These are phyloP conservation scores for Aldrovandia affinis DNA, from an alignment of 2,797 vertebrate species.

Conservation along the genomic window DNA sequence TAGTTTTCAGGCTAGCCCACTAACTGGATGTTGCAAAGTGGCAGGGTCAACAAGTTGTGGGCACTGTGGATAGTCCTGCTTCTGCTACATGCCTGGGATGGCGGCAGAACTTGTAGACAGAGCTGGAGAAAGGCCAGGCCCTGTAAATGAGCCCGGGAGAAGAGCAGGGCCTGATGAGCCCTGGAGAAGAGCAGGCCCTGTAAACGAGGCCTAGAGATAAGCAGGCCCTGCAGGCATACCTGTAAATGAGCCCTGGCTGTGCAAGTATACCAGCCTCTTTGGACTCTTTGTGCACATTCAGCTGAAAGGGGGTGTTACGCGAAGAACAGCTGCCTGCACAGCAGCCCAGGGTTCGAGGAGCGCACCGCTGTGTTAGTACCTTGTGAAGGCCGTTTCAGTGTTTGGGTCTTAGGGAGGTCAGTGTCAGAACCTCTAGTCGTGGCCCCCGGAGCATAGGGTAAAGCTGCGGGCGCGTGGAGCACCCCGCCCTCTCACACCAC, in stretches of 20 bases:
- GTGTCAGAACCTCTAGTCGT: slow-evolving; percentile 76
- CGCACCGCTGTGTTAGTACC: slow-evolving; percentile 73
- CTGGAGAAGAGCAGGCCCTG: too few relatives aligned
- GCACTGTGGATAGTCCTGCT: neutral
- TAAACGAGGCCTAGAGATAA: too few relatives aligned
- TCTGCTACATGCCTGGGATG: neutral
- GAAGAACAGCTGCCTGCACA: slow-evolving; percentile 59
- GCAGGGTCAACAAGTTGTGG: too few relatives aligned
- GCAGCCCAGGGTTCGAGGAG: slow-evolving; percentile 72
- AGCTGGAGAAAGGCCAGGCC: neutral
- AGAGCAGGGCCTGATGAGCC: too few relatives aligned
- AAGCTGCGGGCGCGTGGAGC: slow-evolving; percentile 65
- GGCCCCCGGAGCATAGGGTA: slow-evolving; percentile 72
- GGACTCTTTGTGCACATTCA: slow-evolving; percentile 44
- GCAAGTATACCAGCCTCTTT: neutral
- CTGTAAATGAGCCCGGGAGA: neutral
- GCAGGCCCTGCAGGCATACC: too few relatives aligned
- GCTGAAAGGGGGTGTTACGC: slow-evolving; percentile 44
- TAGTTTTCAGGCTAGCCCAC: neutral
- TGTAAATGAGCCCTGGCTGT: neutral
- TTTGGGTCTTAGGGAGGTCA: slow-evolving; percentile 76
- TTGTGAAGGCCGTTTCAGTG: slow-evolving; percentile 79
- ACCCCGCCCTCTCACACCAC: slow-evolving; percentile 53
- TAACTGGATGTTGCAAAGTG: neutral
- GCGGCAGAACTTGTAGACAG: neutral